These are phyloP conservation scores for Ophion costatus DNA, from an alignment of 2,888 invertebrate species.

Conservation along the genomic window DNA sequence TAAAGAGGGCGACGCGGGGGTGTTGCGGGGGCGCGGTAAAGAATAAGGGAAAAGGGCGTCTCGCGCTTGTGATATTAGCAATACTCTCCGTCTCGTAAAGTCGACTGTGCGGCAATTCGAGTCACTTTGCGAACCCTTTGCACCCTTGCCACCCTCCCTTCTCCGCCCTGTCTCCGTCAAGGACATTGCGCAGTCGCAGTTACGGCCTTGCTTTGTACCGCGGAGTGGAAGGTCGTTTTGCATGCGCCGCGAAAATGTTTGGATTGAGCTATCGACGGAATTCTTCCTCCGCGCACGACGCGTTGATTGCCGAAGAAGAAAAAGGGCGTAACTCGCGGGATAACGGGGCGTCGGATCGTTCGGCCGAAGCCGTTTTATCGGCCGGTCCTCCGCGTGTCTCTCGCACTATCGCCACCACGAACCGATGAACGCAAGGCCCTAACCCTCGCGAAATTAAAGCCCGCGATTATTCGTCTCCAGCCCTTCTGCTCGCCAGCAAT, in stretches of 20 bases:
- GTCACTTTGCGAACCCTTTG: constrained; percentile 83
- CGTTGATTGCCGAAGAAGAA: no score
- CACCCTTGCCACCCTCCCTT: constrained; percentile 71
- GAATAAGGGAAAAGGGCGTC: constrained; percentile 32
- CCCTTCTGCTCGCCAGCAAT: constrained; percentile 4
- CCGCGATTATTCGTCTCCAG: background rate
- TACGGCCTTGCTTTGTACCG: no score
- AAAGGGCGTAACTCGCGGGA: background rate
- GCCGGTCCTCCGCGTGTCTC: no score
- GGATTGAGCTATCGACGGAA: background rate
- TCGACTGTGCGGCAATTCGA: constrained; percentile 81
- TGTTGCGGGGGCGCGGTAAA: background rate
- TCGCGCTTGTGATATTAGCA: constrained; percentile 81
- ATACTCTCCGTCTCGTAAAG: constrained; percentile 82
- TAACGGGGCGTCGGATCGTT: background rate
- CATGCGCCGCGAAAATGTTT: background rate
- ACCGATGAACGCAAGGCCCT: background rate
- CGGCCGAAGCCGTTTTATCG: no score
- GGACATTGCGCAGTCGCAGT: constrained; percentile 17
- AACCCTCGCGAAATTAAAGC: background rate
- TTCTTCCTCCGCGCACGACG: background rate
- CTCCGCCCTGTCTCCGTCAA: constrained; percentile 35
- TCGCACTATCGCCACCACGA: no score
- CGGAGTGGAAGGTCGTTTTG: background rate
- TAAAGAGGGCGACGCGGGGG: background rate